Conservation (phyloP, 2,113 vertebrate genomes). For the Dicerorhinus sumatrensis region DNA sequence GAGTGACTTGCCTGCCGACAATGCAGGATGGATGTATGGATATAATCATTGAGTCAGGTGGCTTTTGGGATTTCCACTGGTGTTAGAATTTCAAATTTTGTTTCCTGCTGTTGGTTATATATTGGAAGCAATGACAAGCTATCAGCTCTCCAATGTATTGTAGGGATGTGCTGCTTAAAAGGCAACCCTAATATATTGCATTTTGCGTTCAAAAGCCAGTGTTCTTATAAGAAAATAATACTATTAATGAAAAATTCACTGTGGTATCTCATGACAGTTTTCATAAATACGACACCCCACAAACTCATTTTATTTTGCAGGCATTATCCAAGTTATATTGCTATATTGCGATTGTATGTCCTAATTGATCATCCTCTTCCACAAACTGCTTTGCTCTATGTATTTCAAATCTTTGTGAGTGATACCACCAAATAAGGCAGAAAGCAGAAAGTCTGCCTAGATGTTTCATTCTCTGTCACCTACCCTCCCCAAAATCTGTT, state of each 20-base stretch:
- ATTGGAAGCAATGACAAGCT: neutral
- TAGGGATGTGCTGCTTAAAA: neutral
- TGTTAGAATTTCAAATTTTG: constrained; percentile 19
- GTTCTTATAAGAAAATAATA: neutral
- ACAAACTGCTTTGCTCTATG: neutral
- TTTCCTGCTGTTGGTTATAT: neutral
- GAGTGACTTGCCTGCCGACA: constrained; percentile 4
- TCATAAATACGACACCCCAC: neutral
- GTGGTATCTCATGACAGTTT: neutral
- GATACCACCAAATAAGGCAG: neutral
- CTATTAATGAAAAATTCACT: neutral
- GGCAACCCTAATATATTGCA: neutral
- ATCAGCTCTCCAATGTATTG: neutral
- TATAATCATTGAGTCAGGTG: neutral
- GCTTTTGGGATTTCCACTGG: neutral
- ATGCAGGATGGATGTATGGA: neutral
- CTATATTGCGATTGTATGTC: neutral
- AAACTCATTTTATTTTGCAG: constrained; percentile 25
- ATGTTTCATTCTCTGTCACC: neutral
- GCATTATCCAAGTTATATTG: neutral
- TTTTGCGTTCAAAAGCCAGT: neutral
- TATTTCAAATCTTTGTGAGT: neutral
- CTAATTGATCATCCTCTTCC: neutral
- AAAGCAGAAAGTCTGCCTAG: neutral
- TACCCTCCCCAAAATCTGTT: neutral